These are phyloP conservation scores for Cantharis flavilabris DNA, from an alignment of 2,888 invertebrate genomes.

Conservation along the genomic window DNA sequence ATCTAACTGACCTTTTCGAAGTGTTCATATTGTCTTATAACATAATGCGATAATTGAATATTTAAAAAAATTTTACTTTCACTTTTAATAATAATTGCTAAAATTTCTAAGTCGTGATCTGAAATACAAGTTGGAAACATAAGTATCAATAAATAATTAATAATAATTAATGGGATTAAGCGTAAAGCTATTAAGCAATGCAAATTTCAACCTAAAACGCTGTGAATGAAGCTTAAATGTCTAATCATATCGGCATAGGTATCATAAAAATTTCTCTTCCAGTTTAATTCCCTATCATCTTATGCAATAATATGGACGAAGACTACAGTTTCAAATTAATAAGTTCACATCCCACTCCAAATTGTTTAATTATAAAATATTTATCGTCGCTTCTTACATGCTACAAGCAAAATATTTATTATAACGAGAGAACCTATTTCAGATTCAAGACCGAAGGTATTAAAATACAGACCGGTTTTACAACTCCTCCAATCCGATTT, in stretches of 20 bases:
- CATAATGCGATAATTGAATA: neutral
- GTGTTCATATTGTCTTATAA: neutral
- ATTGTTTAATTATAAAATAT: neutral
- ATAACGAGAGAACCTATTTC: neutral
- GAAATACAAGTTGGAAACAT: neutral
- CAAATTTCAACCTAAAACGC: neutral
- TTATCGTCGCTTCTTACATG: neutral
- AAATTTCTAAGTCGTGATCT: neutral
- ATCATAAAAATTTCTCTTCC: neutral
- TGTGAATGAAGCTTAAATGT: neutral
- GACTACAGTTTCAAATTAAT: neutral
- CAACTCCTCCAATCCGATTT: conserved; percentile 10
- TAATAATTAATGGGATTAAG: neutral
- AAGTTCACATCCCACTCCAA: neutral
- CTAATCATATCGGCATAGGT: neutral
- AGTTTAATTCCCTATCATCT: neutral
- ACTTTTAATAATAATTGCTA: neutral
- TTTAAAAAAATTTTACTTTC: neutral
- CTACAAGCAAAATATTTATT: neutral
- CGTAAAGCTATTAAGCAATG: neutral
- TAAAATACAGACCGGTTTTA: conserved; percentile 13
- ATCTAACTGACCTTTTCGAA: neutral
- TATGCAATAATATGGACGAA: neutral
- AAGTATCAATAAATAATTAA: neutral
- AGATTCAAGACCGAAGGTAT: conserved; percentile 8